Percentiles rank a stretch among this genome's conserved stretches.
phyloP scores from a whole-genome alignment of 2,113 vertebrate species.

The Dendropsophus ebraccatus region DNA sequence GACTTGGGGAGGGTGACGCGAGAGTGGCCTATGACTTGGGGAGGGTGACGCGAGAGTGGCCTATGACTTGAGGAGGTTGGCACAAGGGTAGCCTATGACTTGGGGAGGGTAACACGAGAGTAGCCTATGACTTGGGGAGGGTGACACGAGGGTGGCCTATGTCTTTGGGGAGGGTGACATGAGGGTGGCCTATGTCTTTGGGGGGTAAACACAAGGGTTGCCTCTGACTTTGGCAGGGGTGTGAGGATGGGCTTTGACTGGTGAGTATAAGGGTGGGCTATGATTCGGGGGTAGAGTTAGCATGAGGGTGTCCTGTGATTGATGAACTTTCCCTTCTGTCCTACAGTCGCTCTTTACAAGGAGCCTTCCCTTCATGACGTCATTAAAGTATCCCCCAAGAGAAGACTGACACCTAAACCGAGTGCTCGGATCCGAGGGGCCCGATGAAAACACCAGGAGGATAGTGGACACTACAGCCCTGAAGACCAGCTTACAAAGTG shows the following conservation, averaged over 20 bases:
- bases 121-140: no score
- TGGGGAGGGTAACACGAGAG: no score
- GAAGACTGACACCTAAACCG: conserved; percentile 38
- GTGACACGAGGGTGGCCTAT: no score
- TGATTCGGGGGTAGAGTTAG: not conserved
- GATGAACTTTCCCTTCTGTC: not conserved
- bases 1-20: no score
- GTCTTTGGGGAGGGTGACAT: no score
- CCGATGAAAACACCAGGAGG: not conserved
- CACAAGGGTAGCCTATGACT: no score
- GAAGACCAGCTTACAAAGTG: not conserved
- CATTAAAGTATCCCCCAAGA: conserved; percentile 26
- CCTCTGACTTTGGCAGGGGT: not conserved
- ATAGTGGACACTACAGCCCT: not conserved
- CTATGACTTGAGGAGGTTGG: no score
- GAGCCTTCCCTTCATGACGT: conserved; percentile 53
- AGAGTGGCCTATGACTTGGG: no score
- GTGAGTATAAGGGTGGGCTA: not conserved
- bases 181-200: no score
- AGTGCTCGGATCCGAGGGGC: conserved; percentile 37
- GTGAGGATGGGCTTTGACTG: no score
- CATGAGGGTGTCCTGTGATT: not conserved
- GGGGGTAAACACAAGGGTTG: not conserved
- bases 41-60: no score
- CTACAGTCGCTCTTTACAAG: conserved; percentile 49